These are phyloP conservation scores for Dicaeum eximium DNA, from an alignment of 2,113 vertebrate genomes.

Conservation along the genomic window DNA sequence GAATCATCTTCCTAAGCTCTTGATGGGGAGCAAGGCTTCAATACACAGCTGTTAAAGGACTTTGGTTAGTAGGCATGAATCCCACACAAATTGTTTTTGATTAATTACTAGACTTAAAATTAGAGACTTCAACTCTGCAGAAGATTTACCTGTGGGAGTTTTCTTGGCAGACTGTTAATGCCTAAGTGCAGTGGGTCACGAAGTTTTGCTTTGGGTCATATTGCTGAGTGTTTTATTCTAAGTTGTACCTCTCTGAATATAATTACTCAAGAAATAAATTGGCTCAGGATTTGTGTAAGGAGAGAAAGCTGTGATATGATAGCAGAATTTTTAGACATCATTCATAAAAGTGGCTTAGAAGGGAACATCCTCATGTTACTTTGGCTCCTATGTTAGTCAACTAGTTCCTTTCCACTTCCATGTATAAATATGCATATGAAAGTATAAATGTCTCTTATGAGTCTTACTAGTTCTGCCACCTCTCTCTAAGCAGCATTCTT, in stretches of 20 bases:
- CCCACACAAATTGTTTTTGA: neutral
- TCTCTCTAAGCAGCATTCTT: neutral
- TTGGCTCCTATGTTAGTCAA: neutral
- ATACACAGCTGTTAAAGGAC: neutral
- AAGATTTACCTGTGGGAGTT: neutral
- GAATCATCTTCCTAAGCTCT: neutral
- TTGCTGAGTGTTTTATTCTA: neutral
- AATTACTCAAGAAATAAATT: neutral
- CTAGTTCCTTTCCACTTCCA: neutral
- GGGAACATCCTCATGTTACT: neutral
- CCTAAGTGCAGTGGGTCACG: neutral
- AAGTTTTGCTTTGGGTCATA: neutral
- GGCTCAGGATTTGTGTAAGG: neutral
- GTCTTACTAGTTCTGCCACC: neutral
- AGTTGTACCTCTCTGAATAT: neutral
- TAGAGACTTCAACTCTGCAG: neutral
- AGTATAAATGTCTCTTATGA: neutral
- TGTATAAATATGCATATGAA: neutral
- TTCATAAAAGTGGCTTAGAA: neutral
- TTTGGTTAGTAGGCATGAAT: neutral
- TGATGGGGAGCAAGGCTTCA: neutral
- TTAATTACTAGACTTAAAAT: neutral
- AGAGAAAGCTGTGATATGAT: neutral
- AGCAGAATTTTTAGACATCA: neutral
- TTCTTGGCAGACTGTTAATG: neutral